phyloP scores from a whole-genome alignment of 2,113 vertebrate genomes.

The Pitta sordida region DNA sequence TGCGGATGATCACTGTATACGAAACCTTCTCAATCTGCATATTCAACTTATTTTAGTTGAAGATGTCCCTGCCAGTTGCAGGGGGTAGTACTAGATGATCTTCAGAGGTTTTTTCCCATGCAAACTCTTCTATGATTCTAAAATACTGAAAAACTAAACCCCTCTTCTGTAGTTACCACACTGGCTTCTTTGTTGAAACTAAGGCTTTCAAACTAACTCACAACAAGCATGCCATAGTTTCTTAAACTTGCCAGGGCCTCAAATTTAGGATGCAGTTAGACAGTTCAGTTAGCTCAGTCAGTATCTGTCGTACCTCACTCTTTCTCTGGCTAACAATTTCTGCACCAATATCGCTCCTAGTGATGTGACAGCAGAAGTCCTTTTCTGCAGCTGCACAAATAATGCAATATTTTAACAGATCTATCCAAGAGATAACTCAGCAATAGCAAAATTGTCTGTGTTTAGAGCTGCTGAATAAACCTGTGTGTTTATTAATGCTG shows the following conservation, averaged over 20 bases:
- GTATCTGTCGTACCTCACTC: neutral
- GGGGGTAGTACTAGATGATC: neutral
- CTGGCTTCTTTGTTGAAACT: neutral
- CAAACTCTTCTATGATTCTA: neutral
- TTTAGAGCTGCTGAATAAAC: neutral
- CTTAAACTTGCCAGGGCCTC: neutral
- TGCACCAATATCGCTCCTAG: fast-evolving
- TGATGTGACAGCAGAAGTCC: neutral
- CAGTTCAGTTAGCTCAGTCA: neutral
- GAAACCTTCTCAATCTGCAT: neutral
- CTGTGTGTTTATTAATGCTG: neutral
- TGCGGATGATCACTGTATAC: too few relatives aligned
- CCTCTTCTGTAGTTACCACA: neutral
- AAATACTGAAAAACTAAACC: neutral
- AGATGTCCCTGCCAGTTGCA: neutral
- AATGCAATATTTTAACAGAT: neutral
- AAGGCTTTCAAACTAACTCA: neutral
- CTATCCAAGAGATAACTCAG: neutral
- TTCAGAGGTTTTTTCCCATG: neutral
- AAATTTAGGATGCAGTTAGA: neutral
- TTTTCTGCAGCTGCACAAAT: neutral
- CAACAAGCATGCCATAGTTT: neutral
- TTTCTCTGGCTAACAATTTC: neutral
- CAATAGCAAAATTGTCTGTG: neutral
- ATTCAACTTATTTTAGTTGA: neutral